phyloP scores from a whole-genome alignment of 1,140 invertebrate species.

The Drosophila ohnishii region DNA sequence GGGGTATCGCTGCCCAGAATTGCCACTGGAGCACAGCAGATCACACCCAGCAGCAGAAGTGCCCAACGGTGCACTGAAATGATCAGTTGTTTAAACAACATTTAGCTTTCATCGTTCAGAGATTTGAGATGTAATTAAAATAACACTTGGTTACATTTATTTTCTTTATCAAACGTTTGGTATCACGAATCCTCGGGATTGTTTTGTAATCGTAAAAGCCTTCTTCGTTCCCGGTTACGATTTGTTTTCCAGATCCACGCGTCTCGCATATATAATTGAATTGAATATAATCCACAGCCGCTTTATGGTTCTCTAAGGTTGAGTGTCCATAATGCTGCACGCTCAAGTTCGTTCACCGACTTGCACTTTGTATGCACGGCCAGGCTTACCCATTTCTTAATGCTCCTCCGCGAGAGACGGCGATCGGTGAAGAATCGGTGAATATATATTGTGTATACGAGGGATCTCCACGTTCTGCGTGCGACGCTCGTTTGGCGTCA shows the following conservation, averaged over 20 bases:
- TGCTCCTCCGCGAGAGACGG: constrained; percentile 31
- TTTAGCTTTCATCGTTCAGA: neutral
- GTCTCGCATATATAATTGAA: constrained; percentile 59
- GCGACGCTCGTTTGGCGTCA: constrained; percentile 70
- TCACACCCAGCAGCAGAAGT: constrained; percentile 46
- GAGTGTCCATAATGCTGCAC: constrained; percentile 66
- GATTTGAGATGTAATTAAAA: neutral
- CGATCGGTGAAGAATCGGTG: constrained; percentile 18
- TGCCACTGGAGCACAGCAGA: constrained; percentile 19
- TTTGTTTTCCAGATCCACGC: constrained; percentile 56
- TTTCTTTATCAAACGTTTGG: neutral
- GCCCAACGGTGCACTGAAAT: constrained; percentile 40
- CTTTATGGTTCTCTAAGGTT: constrained; percentile 65
- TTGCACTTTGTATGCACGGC: constrained; percentile 67
- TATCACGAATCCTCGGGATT: neutral
- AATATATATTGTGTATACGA: constrained; percentile 14
- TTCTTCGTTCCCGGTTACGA: constrained; percentile 30
- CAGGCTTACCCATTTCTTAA: constrained; percentile 74
- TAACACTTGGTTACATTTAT: neutral
- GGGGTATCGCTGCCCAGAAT: constrained; percentile 49
- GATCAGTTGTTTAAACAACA: neutral
- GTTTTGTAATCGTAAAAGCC: constrained; percentile 25
- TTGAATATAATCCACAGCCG: constrained; percentile 1
- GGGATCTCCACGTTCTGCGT: constrained; percentile 30
- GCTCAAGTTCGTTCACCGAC: constrained; percentile 71